These are phyloP conservation scores for Brotula barbata DNA, from an alignment of 2,797 vertebrate species.

Conservation along the genomic window DNA sequence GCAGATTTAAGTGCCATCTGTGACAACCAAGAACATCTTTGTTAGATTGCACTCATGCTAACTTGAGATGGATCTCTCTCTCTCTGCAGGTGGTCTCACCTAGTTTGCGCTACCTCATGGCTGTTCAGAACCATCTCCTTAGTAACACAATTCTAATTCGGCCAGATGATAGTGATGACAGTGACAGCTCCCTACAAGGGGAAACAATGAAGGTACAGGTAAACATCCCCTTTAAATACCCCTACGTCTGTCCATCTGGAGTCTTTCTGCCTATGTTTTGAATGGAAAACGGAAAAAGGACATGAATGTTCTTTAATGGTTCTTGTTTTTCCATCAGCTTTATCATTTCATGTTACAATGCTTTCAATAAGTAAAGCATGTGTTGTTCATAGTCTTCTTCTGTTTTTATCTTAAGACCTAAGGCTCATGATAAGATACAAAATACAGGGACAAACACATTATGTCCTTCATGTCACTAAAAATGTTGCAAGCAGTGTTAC, in stretches of 20 bases:
- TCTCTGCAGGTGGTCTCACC: slow-evolving; percentile 91
- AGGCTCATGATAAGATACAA: not conserved
- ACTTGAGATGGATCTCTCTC: slow-evolving; percentile 11
- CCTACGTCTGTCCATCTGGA: slow-evolving; percentile 66
- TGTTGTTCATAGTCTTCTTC: slow-evolving; percentile 20
- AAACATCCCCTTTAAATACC: slow-evolving; percentile 95
- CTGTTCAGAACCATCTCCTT: slow-evolving; percentile 99
- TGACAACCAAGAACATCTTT: slow-evolving; percentile 17
- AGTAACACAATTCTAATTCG: slow-evolving; percentile 98
- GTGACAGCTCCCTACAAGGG: slow-evolving; percentile 99
- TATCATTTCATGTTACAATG: slow-evolving; percentile 6
- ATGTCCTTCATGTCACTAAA: not conserved
- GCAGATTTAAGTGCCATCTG: slow-evolving; percentile 26
- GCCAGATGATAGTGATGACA: slow-evolving; percentile 96
- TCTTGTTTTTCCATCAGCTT: slow-evolving; percentile 13
- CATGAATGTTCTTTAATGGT: slow-evolving; percentile 13
- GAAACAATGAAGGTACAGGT: slow-evolving; percentile 99
- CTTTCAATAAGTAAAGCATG: not conserved
- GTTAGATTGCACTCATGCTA: slow-evolving; percentile 4
- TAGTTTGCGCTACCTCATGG: slow-evolving; percentile 98
- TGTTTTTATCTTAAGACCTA: slow-evolving; percentile 7
- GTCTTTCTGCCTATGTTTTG: slow-evolving; percentile 22
- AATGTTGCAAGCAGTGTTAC: slow-evolving; percentile 67
- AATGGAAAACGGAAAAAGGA: slow-evolving; percentile 9
- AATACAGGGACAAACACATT: too few species aligned